Base-by-base conservation (phyloP, 2,888 invertebrate species). In the Papilio demoleus region DNA sequence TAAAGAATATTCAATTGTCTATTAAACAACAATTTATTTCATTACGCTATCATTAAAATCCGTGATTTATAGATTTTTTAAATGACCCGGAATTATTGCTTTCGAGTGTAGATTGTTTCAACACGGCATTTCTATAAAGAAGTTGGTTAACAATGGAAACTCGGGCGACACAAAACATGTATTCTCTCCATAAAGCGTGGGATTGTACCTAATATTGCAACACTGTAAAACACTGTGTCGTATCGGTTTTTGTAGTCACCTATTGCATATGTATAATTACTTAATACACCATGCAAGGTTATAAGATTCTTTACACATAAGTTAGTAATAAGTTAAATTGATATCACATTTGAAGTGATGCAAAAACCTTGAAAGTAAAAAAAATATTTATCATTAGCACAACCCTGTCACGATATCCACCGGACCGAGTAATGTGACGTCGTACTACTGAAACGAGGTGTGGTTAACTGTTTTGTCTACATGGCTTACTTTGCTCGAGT, bases 391-490 rank as follows among this genome's bases (percentile, higher is more conserved):
- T 27, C 1, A 27, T 31, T 56, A n/a, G 61, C 50, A 40, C 69
- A 65, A 38, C 66, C 69, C 64, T 66, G 56, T 17, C 19, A 38
- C 3, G 17, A 24, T 47, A 34, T 47, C 50, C 24, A 59, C 59
- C 22, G 63, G 27, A 31, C 38, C 65, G 61, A 61, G 67, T 61
- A 67, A 69, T 38, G 60, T 65, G 66, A 65, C 61, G 67, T 9
- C 61, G 64, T 70, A 50, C 64, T 62, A 65, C 61, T 65, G 65
- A 58, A 66, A 71, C 70, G 73, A 72, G 71, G 74, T 73, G 73
- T 47, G 77, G 77, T 81, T 80, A 84, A 83, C 80, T 81, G 84
- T 84, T 81, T 81, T 78, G 78, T 78, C 81, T 85, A 83, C 84
- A 88, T 79, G 85, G 84, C 81, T 85, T 81, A 84, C 80, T 86